Base-by-base conservation (phyloP, 2,888 invertebrate genomes). In the Agriopis leucophaearia region DNA sequence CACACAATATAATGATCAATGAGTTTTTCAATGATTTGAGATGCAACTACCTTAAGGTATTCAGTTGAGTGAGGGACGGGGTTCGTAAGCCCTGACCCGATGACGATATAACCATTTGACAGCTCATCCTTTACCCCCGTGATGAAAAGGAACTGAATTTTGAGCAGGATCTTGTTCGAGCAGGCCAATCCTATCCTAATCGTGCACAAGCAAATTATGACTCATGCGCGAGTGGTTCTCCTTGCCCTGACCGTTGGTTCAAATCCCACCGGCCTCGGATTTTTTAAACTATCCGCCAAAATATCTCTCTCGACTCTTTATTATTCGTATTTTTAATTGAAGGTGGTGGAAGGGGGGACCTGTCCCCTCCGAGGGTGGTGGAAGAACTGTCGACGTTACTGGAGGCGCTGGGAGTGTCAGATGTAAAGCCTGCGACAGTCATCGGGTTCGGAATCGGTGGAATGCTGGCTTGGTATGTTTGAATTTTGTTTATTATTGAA, bases 401-500 rank as follows among this genome's bases (percentile, higher is more conserved):
- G 78, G 77, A 84, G 48, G 91, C 91, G 1, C 74, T 93, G 0
- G 93, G 91, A 12, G 91, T 85, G 2, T 84, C 91, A 0, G 83
- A 88, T 45, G 81, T 73, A 12, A 83, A 79, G 15, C 92, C 87
- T 2, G 92, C 91, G 1, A 80, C 88, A 15, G 83, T 93, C 0
- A 88, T 94, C 9, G 94, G 94, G 6, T 91, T 92, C 71, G 93
- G 93, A 0, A 86, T 94, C 63, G 94, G 94, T 3, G 94, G 94
- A 12, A 88, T 94, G 89, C 81, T 94, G n/a, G 81, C 91, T 63
- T 94, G 94, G 94, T 93, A 72, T 86, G 89, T 77, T 16, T 51
- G 0, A 8, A 45, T 15, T 45, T 48, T 18, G 9, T 18, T 0
- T n/a, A 45, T 15, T 45, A 18, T 9, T 1, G 10, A 38, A 38